Base-by-base conservation (phyloP, 1,140 invertebrate species). In the Galleria mellonella region DNA sequence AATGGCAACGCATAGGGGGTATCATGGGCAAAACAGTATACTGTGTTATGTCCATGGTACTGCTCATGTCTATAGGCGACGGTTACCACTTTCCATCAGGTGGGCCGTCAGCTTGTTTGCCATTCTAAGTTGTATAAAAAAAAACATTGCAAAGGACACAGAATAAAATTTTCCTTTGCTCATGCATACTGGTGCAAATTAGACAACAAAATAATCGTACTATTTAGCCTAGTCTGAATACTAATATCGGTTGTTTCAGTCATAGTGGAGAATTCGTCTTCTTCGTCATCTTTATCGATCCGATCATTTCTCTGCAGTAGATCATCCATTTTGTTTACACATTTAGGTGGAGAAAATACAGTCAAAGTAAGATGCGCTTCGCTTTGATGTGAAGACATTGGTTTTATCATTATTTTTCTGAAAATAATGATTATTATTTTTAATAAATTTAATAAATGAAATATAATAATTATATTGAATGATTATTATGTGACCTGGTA, bases 171-270 rank as follows among this genome's bases (percentile, higher is more conserved):
- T n/a, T n/a, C n/a, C n/a, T n/a, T n/a, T n/a, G n/a, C n/a, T n/a
- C n/a, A n/a, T n/a, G n/a, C n/a, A n/a, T n/a, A n/a, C n/a, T n/a
- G n/a, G n/a, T n/a, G n/a, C n/a, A n/a, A n/a, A 23, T 23, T 23
- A 3, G 6, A 23, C 6, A 23, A 23, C 6, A 23, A 23, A 23
- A 32, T n/a, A 9, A 4, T 23, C 17, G 17, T 23, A 23, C 17
- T 23, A 6, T 23, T 23, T 23, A 23, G 17, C 17, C 17, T 64
- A 12, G 63, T 64, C 31, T 72, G 68, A 15, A 60, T 72, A 14
- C 57, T 37, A 43, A 51, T 63, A 7, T 60, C 45, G 5, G 54
- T 53, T 13, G 51, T 59, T 33, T 37, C 31, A 9, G 42, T 43
- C 9, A 10, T 8, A 5, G 13, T 13, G 2, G 36, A 30, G n/a